Percentiles rank a stretch among this genome's conserved stretches.
Evolutionary conservation across 53 echinoderm and acorn worm species (phyloP).

Genomic region (Crossaster papposus): DNA sequence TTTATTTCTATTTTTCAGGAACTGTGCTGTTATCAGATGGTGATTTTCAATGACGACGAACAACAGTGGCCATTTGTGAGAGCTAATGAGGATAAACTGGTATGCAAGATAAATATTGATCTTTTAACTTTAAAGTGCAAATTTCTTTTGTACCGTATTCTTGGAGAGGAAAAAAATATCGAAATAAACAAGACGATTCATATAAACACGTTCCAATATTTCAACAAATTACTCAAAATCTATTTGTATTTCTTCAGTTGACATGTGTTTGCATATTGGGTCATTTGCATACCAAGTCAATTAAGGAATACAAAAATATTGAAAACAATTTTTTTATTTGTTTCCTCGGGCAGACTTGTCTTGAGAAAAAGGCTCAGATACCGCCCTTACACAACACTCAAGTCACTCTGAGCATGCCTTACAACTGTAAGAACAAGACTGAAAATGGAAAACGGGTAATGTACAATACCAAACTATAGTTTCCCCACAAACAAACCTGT

Average conservation of each 20-base stretch:
- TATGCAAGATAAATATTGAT: slow-evolving; percentile 7
- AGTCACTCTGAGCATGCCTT: slow-evolving; percentile 32
- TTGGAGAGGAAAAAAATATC: too few species aligned
- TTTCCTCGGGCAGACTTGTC: slow-evolving; percentile 33
- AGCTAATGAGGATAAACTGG: slow-evolving; percentile 60
- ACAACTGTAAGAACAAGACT: slow-evolving; percentile 52
- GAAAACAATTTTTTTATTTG: neutral
- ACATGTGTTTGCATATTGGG: too few species aligned
- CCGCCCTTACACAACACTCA: slow-evolving; percentile 43
- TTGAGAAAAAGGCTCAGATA: slow-evolving; percentile 55
- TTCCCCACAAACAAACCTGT: too few species aligned
- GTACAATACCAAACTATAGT: neutral
- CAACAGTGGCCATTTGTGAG: slow-evolving; percentile 70
- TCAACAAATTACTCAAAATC: too few species aligned
- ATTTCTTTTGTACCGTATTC: too few species aligned
- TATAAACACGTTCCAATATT: too few species aligned
- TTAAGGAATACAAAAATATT: neutral
- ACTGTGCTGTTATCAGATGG: slow-evolving; percentile 65
- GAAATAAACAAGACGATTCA: too few species aligned
- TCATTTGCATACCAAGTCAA: too few species aligned
- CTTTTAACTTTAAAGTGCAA: too few species aligned
- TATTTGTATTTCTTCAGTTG: too few species aligned
- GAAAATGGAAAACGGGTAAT: slow-evolving; percentile 36
- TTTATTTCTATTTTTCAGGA: slow-evolving; percentile 30
- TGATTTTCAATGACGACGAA: slow-evolving; percentile 64